Percentiles rank a stretch among this genome's conserved stretches.
These are phyloP conservation scores for Odontesthes bonariensis DNA, from an alignment of 2,113 vertebrate species.

Conservation along the genomic window DNA sequence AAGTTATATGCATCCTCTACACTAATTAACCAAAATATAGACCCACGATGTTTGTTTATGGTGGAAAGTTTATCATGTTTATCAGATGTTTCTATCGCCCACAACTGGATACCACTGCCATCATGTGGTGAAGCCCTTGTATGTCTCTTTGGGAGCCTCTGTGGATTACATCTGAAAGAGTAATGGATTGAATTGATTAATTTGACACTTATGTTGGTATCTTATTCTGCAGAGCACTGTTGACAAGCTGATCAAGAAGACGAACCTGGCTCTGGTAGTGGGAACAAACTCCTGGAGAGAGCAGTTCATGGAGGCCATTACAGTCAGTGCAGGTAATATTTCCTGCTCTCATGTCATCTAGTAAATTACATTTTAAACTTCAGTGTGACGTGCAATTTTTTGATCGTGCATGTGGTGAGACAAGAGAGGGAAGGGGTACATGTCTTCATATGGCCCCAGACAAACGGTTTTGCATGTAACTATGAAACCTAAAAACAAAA, in stretches of 20 bases:
- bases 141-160: not conserved
- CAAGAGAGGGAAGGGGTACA: not conserved
- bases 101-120: slow-evolving; percentile 59
- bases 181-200: not conserved
- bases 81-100: not conserved
- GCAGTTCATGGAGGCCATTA: slow-evolving; percentile 99
- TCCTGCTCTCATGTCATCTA: not conserved
- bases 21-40: slow-evolving; percentile 10
- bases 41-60: slow-evolving; percentile 43
- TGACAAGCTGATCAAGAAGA: slow-evolving; percentile 99
- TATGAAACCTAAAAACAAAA: slow-evolving; percentile 6
- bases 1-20: slow-evolving; percentile 23
- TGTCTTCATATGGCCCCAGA: not conserved
- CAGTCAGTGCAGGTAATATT: slow-evolving; percentile 93
- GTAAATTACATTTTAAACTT: not conserved
- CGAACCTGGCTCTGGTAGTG: slow-evolving; percentile 96
- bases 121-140: slow-evolving; percentile 56
- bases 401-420: not conserved
- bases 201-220: not conserved
- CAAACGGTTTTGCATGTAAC: not conserved
- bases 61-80: slow-evolving; percentile 28
- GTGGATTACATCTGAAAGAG: not conserved
- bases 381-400: not conserved
- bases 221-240: slow-evolving; percentile 88
- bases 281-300: slow-evolving; percentile 98